Conservation (phyloP, 2,113 vertebrate species). For the Pseudorhombus dupliciocellatus region DNA sequence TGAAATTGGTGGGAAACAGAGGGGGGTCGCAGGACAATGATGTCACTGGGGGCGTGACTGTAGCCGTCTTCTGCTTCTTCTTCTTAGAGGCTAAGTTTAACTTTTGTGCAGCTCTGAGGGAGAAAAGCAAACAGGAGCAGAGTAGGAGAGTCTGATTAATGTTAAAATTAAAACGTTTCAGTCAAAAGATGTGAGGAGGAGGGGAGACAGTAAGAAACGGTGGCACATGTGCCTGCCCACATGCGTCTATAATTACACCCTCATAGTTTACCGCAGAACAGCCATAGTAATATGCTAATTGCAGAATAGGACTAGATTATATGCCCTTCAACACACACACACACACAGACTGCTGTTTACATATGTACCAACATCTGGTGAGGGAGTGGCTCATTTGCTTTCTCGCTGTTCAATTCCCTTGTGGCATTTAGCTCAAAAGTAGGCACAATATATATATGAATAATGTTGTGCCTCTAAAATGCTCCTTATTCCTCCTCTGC, state of each 20-base stretch:
- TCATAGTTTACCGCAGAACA: constrained; percentile 28
- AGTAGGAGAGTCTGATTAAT: neutral
- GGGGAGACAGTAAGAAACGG: neutral
- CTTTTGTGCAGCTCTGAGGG: constrained; percentile 94
- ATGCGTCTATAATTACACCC: constrained; percentile 29
- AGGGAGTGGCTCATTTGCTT: constrained; percentile 59
- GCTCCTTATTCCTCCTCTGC: constrained; percentile 5
- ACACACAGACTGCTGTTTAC: constrained; percentile 37
- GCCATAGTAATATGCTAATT: constrained; percentile 52
- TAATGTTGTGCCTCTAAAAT: neutral
- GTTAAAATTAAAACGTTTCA: neutral
- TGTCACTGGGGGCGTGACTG: constrained; percentile 69
- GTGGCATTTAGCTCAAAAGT: constrained; percentile 37
- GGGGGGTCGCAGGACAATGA: constrained; percentile 85
- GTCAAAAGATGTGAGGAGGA: constrained; percentile 1
- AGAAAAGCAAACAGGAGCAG: constrained; percentile 2
- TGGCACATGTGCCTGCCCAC: constrained; percentile 5
- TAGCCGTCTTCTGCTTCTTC: constrained; percentile 87
- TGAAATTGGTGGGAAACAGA: constrained; percentile 94
- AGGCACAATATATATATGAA: constrained; percentile 16
- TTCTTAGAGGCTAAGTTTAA: constrained; percentile 97
- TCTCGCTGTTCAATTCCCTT: constrained; percentile 39
- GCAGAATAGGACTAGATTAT: constrained; percentile 30
- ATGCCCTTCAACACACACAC: constrained; percentile 12
- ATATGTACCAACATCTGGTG: constrained; percentile 64